Conservation (phyloP, 2,797 vertebrate genomes). For the Parauchenoglanis punctatus region DNA sequence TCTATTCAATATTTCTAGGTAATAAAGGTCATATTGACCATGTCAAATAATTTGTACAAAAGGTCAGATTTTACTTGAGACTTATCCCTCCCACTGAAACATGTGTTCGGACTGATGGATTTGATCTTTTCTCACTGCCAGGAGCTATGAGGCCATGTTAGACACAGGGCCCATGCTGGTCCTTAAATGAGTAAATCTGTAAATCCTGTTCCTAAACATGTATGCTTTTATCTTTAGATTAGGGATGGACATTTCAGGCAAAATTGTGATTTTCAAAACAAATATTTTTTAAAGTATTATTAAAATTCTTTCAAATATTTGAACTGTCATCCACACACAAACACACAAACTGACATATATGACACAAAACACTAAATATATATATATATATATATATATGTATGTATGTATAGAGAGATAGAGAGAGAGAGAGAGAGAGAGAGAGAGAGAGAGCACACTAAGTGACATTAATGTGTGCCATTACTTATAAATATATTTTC, state of each 20-base stretch:
- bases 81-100: neutral
- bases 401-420: too few species aligned
- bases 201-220: neutral
- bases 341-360: neutral
- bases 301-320: neutral
- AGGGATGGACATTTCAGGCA: neutral
- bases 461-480: neutral
- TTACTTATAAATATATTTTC: neutral
- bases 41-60: neutral
- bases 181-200: slow-evolving; percentile 1
- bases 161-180: too few species aligned
- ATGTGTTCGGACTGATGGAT: neutral
- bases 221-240: neutral
- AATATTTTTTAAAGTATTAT: neutral
- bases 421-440: too few species aligned
- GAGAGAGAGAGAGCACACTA: neutral
- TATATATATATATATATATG: too few species aligned
- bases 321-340: neutral
- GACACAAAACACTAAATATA: neutral
- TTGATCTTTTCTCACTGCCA: neutral
- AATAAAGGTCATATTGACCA: neutral
- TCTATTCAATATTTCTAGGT: neutral
- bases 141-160: slow-evolving; percentile 1
- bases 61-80: neutral
- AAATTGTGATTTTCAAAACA: neutral